Percentiles rank a stretch among this genome's conserved stretches.
Evolutionary conservation across 2,888 invertebrate genomes (phyloP).

Genomic region (Unio pictorum): DNA sequence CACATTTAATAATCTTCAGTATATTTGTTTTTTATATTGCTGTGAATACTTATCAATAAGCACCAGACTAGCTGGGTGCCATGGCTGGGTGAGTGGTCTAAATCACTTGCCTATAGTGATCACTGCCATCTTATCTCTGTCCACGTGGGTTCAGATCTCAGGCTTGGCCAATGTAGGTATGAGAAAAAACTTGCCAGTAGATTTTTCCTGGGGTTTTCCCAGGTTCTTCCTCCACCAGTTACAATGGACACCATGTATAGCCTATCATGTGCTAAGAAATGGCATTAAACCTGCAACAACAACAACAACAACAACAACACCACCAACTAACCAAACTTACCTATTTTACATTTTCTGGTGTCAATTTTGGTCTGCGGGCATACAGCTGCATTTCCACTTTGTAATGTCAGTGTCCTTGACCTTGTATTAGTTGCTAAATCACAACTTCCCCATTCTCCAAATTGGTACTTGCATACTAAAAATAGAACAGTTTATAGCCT

Average conservation of each 20-base stretch:
- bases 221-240: neutral
- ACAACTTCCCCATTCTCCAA: conserved; percentile 51
- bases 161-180: too few species aligned
- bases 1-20: too few species aligned
- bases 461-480: conserved; percentile 54
- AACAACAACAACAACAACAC: neutral
- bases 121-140: too few species aligned
- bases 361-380: conserved; percentile 44
- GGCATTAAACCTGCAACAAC: neutral
- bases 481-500: conserved; percentile 1
- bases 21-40: too few species aligned
- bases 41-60: too few species aligned
- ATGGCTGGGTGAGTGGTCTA: too few species aligned
- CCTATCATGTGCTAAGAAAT: neutral
- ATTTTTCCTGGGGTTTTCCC: neutral
- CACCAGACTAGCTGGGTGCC: too few species aligned
- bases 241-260: neutral
- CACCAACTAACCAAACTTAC: conserved; percentile 22
- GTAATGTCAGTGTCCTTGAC: conserved; percentile 42
- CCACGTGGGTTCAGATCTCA: too few species aligned
- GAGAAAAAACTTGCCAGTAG: neutral
- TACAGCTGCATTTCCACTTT: conserved; percentile 39
- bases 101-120: too few species aligned
- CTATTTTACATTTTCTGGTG: conserved; percentile 49
- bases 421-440: conserved; percentile 47